Conservation (phyloP, 2,113 vertebrate species). For the Mohoua ochrocephala region DNA sequence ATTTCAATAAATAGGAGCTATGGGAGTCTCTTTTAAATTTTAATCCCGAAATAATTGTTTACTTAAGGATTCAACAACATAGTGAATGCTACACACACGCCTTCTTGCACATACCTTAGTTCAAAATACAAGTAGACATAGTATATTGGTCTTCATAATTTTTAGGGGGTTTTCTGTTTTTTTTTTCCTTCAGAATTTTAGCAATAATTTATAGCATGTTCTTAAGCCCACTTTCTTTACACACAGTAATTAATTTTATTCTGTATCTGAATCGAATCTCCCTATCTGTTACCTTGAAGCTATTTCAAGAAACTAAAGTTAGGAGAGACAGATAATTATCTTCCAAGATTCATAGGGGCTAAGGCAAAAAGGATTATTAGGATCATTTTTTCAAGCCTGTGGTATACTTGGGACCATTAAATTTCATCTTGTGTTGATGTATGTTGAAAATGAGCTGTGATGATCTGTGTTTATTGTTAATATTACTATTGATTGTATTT, state of each 20-base stretch:
- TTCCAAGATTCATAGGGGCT: not conserved
- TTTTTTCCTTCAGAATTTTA: not conserved
- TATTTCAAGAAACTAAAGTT: not conserved
- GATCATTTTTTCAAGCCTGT: not conserved
- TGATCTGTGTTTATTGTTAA: not conserved
- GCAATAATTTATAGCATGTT: not conserved
- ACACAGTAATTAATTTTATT: not conserved
- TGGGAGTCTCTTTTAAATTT: not conserved
- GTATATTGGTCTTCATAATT: not conserved
- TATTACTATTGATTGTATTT: not conserved
- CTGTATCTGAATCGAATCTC: not conserved
- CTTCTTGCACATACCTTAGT: not conserved
- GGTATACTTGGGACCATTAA: not conserved
- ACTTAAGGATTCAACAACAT: not conserved
- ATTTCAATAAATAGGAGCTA: not conserved
- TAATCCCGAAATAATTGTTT: not conserved
- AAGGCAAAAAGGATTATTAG: not conserved
- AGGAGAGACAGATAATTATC: not conserved
- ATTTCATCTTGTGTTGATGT: not conserved
- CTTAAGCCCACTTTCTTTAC: not conserved
- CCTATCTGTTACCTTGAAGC: not conserved
- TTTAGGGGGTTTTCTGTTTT: rapidly evolving
- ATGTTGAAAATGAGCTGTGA: not conserved
- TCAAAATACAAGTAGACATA: not conserved
- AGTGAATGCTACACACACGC: not conserved